A percentile compares a stretch with the other conserved stretches of the same genome.
Conservation (phyloP, 1,140 invertebrate species). For the Heliconius nattereri region DNA sequence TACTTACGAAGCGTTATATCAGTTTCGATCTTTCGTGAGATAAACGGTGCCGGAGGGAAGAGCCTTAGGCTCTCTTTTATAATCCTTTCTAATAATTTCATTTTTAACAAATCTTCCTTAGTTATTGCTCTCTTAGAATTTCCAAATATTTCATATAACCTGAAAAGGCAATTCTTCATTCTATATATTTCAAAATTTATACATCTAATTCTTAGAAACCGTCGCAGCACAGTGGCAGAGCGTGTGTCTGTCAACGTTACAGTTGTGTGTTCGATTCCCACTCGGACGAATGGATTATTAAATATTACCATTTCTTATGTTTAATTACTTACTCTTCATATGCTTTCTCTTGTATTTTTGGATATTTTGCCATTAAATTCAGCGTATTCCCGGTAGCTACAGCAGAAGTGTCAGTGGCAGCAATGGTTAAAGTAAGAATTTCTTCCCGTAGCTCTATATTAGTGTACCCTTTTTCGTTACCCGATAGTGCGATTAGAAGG, state of each 20-base stretch:
- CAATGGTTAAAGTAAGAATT: conserved; percentile 48
- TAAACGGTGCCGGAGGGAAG: conserved; percentile 83
- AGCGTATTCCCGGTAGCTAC: conserved; percentile 45
- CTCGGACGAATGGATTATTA: no score
- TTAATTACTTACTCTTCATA: conserved; percentile 60
- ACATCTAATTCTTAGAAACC: no score
- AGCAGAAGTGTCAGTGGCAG: conserved; percentile 59
- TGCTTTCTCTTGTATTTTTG: conserved; percentile 42
- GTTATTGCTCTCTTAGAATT: conserved; percentile 54
- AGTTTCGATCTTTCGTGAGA: conserved; percentile 61
- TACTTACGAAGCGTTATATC: conserved; percentile 68
- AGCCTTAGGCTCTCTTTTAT: conserved; percentile 87
- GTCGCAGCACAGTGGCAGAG: no score
- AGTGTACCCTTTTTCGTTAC: conserved; percentile 46
- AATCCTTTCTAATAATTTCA: conserved; percentile 87
- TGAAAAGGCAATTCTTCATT: conserved; percentile 37
- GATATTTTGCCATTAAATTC: conserved; percentile 50
- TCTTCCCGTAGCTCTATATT: conserved; percentile 56
- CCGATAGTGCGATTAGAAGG: conserved; percentile 48
- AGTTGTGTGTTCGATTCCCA: no score
- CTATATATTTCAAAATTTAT: background rate
- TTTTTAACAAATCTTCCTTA: conserved; percentile 66
- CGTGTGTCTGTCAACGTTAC: no score
- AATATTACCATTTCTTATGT: no score
- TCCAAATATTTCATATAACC: conserved; percentile 56